Conservation (phyloP, 2,113 vertebrate species). For the Epinephelus cyanopodus region DNA sequence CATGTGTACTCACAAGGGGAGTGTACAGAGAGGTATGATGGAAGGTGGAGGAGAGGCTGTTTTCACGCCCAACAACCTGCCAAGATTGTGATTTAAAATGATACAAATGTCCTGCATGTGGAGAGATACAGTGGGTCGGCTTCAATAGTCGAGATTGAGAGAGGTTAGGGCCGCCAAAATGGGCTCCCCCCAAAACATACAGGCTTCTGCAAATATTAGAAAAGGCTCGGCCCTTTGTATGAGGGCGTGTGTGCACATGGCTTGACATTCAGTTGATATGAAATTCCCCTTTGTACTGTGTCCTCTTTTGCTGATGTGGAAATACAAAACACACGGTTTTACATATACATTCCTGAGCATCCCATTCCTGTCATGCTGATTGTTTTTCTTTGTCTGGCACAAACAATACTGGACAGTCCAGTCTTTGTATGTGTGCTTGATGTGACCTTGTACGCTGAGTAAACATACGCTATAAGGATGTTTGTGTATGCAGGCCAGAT, state of each 20-base stretch:
- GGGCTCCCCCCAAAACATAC: slow-evolving; percentile 53
- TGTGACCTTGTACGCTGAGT: slow-evolving; percentile 56
- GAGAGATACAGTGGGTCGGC: slow-evolving; percentile 23
- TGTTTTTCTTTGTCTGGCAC: neutral
- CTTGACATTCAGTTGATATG: neutral
- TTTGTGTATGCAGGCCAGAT: slow-evolving; percentile 33
- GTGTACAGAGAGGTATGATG: slow-evolving; percentile 47
- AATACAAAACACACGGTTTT: neutral
- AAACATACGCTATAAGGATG: slow-evolving; percentile 8
- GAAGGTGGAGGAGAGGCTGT: slow-evolving; percentile 57
- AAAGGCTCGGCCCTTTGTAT: neutral
- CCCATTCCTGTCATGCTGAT: neutral
- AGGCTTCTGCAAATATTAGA: slow-evolving; percentile 52
- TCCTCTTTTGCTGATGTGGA: neutral
- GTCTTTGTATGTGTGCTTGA: neutral
- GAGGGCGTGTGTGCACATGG: slow-evolving; percentile 13
- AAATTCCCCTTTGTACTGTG: neutral
- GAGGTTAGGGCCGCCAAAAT: slow-evolving; percentile 40
- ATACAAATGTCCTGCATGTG: slow-evolving; percentile 58
- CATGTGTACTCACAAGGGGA: slow-evolving; percentile 29
- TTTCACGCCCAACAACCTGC: slow-evolving; percentile 65
- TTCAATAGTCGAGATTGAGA: slow-evolving; percentile 27
- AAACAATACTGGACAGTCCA: neutral
- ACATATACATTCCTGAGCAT: neutral
- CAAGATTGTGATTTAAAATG: slow-evolving; percentile 66